A percentile compares a stretch with the other conserved stretches of the same genome.
These are phyloP conservation scores for Lycocorax pyrrhopterus DNA, from an alignment of 2,113 vertebrate genomes.

Conservation along the genomic window DNA sequence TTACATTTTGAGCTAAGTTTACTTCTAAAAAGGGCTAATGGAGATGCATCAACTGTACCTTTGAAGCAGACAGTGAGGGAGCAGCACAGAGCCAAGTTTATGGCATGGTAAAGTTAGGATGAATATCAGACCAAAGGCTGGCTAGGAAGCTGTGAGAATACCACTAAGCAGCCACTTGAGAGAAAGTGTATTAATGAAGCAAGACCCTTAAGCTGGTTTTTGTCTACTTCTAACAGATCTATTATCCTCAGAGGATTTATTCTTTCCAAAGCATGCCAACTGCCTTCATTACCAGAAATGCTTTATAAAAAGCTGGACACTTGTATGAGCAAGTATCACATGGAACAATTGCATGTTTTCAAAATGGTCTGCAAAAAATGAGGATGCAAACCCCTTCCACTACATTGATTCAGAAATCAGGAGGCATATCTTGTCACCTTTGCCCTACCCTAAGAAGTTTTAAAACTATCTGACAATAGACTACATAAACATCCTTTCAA, in stretches of 20 bases:
- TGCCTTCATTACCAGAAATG: not conserved
- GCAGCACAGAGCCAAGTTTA: not conserved
- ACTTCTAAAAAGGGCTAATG: not conserved
- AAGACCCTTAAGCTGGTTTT: not conserved
- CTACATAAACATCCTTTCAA: not conserved
- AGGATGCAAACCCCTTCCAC: not conserved
- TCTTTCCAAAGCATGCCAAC: not conserved
- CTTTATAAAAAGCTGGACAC: not conserved
- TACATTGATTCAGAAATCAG: not conserved
- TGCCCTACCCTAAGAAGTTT: not conserved
- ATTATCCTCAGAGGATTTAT: not conserved
- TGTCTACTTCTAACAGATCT: not conserved
- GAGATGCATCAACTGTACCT: not conserved
- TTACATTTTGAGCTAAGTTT: not conserved
- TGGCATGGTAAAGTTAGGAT: not conserved
- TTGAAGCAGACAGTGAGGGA: not conserved
- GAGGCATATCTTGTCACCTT: not conserved
- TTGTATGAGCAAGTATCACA: not conserved
- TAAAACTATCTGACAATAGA: not conserved
- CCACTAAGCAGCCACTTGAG: not conserved
- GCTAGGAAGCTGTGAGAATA: not conserved
- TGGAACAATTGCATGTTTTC: not conserved
- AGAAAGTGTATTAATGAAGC: not conserved
- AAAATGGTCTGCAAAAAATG: not conserved
- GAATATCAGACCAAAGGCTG: not conserved